These are phyloP conservation scores for Hippopotamus amphibius DNA, from an alignment of 2,113 vertebrate species.

Conservation along the genomic window DNA sequence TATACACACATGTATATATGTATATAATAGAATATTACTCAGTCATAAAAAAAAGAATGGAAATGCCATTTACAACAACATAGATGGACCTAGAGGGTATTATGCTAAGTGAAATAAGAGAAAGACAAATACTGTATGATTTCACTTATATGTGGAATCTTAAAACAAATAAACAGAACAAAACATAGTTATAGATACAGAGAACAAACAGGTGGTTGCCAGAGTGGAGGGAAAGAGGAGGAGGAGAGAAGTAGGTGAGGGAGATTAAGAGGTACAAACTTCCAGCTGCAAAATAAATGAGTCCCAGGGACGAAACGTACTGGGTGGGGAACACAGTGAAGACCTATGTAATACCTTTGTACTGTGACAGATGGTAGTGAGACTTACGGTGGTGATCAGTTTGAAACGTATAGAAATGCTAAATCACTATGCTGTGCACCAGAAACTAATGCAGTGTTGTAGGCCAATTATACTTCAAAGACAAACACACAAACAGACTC, in stretches of 20 bases:
- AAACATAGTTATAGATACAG: background rate
- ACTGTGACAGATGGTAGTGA: background rate
- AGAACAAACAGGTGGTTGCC: background rate
- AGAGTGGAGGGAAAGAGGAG: background rate
- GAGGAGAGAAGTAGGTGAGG: background rate
- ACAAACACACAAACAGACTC: background rate
- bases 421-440: background rate
- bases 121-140: background rate
- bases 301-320: background rate
- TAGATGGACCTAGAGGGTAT: background rate
- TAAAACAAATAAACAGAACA: background rate
- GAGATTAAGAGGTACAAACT: background rate
- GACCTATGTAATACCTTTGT: too few species aligned
- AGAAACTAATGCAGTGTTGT: background rate
- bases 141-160: background rate
- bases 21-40: background rate
- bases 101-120: background rate
- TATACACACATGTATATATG: background rate
- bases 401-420: background rate
- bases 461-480: background rate
- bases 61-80: background rate
- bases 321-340: background rate
- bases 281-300: background rate
- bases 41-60: background rate
- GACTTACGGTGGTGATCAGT: background rate